These are phyloP conservation scores for Eumacrocentrus americanus DNA, from an alignment of 2,888 invertebrate genomes.

Conservation along the genomic window DNA sequence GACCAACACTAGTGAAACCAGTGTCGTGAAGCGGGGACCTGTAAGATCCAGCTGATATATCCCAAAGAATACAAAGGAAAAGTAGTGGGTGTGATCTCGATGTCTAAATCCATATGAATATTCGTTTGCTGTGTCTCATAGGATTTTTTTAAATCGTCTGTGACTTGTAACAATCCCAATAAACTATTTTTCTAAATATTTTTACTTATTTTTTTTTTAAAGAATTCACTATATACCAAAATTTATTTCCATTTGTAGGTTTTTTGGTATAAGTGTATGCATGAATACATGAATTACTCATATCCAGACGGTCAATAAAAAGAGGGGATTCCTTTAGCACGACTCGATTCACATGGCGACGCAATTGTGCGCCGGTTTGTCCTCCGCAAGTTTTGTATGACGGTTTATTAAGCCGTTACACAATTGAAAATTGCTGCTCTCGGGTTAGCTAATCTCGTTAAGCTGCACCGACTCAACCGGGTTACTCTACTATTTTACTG, in stretches of 20 bases:
- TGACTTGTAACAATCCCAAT: background rate
- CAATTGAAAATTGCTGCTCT: slow-evolving; percentile 41
- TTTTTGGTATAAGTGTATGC: too few relatives aligned
- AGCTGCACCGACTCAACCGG: slow-evolving; percentile 7
- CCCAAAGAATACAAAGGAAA: slow-evolving; percentile 7
- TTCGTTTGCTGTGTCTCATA: background rate
- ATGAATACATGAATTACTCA: too few relatives aligned
- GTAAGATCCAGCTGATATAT: background rate
- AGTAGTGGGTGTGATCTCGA: slow-evolving; percentile 8
- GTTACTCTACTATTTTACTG: slow-evolving; percentile 7
- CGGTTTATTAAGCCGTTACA: slow-evolving; percentile 46
- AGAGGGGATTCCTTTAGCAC: slow-evolving; percentile 5
- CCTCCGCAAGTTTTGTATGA: slow-evolving; percentile 3
- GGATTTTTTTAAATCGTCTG: too few relatives aligned
- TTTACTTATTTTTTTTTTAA: too few relatives aligned
- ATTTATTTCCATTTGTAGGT: too few relatives aligned
- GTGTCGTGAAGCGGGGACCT: slow-evolving; percentile 3
- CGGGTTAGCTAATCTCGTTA: slow-evolving; percentile 18
- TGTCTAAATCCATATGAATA: background rate
- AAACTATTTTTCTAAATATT: too few relatives aligned
- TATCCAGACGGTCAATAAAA: background rate
- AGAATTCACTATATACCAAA: too few relatives aligned
- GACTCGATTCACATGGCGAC: slow-evolving; percentile 20
- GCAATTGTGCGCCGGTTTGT: slow-evolving; percentile 21
- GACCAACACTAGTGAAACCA: background rate